Conservation (phyloP, 1,140 invertebrate genomes). For the Melipona quadrifasciata region DNA sequence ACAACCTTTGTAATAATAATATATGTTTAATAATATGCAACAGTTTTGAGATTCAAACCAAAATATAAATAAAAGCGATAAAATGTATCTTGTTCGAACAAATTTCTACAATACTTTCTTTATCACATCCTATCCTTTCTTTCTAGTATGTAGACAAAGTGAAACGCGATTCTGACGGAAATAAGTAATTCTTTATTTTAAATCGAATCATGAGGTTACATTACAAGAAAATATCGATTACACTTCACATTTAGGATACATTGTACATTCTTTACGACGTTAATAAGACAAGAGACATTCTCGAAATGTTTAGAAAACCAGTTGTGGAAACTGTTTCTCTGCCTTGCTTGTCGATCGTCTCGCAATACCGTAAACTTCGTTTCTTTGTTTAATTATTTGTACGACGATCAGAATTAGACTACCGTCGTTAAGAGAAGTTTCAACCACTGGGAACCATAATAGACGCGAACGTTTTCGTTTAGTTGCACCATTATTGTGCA, state of each 20-base stretch:
- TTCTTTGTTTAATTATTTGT: slow-evolving; percentile 43
- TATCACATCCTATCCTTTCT: neutral
- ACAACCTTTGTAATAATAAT: neutral
- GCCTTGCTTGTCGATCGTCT: slow-evolving; percentile 28
- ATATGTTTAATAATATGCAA: neutral
- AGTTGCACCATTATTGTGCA: slow-evolving; percentile 40
- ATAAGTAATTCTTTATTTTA: slow-evolving; percentile 67
- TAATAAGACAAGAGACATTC: slow-evolving; percentile 39
- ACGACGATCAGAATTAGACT: slow-evolving; percentile 35
- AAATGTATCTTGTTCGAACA: neutral
- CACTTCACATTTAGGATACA: slow-evolving; percentile 71
- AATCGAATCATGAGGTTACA: slow-evolving; percentile 65
- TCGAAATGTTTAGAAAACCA: slow-evolving; percentile 44
- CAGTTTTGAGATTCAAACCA: neutral
- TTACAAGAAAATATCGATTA: slow-evolving; percentile 72
- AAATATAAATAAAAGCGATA: slow-evolving; percentile 24
- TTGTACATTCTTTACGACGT: slow-evolving; percentile 57
- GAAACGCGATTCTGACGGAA: slow-evolving; percentile 44
- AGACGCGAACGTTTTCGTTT: slow-evolving; percentile 27
- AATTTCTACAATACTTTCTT: neutral
- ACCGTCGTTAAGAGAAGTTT: neutral
- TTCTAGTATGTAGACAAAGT: neutral
- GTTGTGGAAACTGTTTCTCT: slow-evolving; percentile 29
- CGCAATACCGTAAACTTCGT: slow-evolving; percentile 36
- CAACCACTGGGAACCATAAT: neutral